A percentile compares a stretch with the other conserved stretches of the same genome.
Conservation (phyloP, 2,888 invertebrate species). For the Suillia variegata region DNA sequence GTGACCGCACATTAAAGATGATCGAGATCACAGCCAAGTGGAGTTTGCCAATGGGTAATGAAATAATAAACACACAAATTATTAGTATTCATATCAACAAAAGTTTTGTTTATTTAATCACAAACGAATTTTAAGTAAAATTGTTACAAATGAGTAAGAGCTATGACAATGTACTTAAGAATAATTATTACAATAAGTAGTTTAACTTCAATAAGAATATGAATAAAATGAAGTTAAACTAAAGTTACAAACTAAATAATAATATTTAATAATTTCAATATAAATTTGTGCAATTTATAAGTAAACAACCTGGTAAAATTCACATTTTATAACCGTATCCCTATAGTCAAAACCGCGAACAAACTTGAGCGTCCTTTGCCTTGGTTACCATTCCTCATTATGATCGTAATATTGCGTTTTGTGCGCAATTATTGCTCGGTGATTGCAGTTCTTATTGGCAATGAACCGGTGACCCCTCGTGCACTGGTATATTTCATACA, state of each 20-base stretch:
- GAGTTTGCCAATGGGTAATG: constrained; percentile 55
- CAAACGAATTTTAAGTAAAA: not conserved
- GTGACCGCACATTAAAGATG: constrained; percentile 45
- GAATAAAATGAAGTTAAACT: too few species aligned
- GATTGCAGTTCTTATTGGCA: constrained; percentile 48
- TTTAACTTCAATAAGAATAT: too few species aligned
- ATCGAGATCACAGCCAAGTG: constrained; percentile 59
- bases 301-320: too few species aligned
- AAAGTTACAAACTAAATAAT: too few species aligned
- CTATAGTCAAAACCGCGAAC: not conserved
- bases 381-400: constrained; percentile 52
- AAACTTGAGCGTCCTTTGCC: constrained; percentile 52
- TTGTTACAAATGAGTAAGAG: not conserved
- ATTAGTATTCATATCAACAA: not conserved
- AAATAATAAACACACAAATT: not conserved
- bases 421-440: constrained; percentile 47
- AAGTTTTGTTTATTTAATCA: not conserved
- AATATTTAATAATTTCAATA: too few species aligned
- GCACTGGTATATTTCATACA: constrained; percentile 54
- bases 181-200: too few species aligned
- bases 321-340: not conserved
- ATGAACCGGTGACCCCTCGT: constrained; percentile 44
- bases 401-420: constrained; percentile 50
- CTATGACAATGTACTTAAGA: not conserved
- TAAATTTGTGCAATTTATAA: not conserved